Base-by-base conservation (phyloP, 1,140 invertebrate genomes). In the Ephestia elutella region DNA sequence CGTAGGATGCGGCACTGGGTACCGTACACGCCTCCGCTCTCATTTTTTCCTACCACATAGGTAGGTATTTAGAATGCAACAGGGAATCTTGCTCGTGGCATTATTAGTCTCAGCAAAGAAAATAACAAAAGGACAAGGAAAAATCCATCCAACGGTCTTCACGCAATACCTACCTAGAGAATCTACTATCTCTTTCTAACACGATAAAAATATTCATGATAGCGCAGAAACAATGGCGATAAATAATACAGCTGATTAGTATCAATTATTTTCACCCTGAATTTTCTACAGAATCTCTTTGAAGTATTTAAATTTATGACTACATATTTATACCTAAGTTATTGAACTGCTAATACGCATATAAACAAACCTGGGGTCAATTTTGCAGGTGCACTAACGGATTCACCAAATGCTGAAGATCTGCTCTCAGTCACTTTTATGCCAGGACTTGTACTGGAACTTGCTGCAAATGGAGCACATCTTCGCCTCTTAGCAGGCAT, bases 401-500 rank as follows among this genome's bases (percentile, higher is more conserved):
- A 91, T 68, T 95, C 94, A 58, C 91, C 92, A 87, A 97, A 96
- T 49, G 94, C 91, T 60, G 95, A 96, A 59, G 92, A 91, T 79
- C 63, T 82, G 25, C 75, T 75, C 78, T 90, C 90, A 66, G 89
- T 82, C 63, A 91, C 78, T 72, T 91, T 89, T 53, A 90, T 88
- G 53, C 91, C 91, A 54, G 93, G 91, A 59, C 93, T 93, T 63
- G 92, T 91, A 62, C 90, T 91, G 20, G 93, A 93, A 51, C 93
- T 93, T 65, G 66, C 92, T 87, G 92, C 92, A 90, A 96, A 94
- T 56, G 95, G 95, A 77, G 93, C 92, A 90, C 95, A 97, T 90
- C 96, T 93, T 87, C 96, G 91, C 86, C 96, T 91, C 90, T 97
- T 97, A 58, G 92, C 92, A 21, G 96, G 94, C 64, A 94, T 90